These are phyloP conservation scores for Nephrotoma flavescens DNA, from an alignment of 2,888 invertebrate genomes.

Conservation along the genomic window DNA sequence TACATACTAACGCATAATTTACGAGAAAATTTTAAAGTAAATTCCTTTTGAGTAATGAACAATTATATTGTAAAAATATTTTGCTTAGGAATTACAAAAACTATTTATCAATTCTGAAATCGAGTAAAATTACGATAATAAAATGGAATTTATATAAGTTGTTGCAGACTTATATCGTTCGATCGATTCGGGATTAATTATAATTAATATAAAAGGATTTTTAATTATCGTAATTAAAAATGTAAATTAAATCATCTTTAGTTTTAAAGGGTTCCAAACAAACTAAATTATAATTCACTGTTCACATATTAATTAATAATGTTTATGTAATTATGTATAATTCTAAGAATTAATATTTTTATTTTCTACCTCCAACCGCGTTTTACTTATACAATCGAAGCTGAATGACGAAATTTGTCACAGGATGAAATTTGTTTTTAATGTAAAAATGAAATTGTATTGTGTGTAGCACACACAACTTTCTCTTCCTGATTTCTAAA, in stretches of 20 bases:
- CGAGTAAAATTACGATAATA: not conserved
- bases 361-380: not conserved
- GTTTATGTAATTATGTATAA: not conserved
- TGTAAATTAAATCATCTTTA: not conserved
- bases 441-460: not conserved
- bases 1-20: not conserved
- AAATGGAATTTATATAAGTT: not conserved
- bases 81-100: not conserved
- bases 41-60: not conserved
- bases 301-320: not conserved
- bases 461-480: not conserved
- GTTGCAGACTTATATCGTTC: not conserved
- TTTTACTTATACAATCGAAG: not conserved
- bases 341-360: not conserved
- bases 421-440: not conserved
- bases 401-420: not conserved
- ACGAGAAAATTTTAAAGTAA: not conserved
- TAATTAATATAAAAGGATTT: not conserved
- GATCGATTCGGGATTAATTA: not conserved
- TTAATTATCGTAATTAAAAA: not conserved
- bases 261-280: not conserved
- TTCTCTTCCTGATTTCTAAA: conserved; percentile 4
- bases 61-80: not conserved
- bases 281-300: not conserved
- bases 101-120: not conserved